phyloP scores from a whole-genome alignment of 2,113 vertebrate species.

The Pseudorasbora parva region DNA sequence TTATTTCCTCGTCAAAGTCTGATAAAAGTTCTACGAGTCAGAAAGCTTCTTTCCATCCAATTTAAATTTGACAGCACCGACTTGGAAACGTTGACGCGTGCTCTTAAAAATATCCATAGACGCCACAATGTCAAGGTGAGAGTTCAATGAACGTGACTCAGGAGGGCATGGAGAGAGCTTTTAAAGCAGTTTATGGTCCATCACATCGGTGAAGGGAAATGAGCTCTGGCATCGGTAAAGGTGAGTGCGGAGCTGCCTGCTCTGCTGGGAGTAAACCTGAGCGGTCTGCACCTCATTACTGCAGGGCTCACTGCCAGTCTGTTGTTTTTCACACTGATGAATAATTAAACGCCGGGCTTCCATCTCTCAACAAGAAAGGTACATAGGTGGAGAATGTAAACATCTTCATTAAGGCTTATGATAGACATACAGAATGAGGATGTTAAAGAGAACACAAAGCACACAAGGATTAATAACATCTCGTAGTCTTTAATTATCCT shows the following conservation, averaged over 20 bases:
- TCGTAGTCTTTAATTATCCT: conserved; percentile 71
- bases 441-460: conserved; percentile 35
- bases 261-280: conserved; percentile 5
- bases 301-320: conserved; percentile 2
- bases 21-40: background rate
- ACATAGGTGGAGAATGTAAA: background rate
- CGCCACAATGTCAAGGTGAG: background rate
- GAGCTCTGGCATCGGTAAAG: conserved; percentile 20
- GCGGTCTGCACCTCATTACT: conserved; percentile 21
- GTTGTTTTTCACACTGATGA: conserved; percentile 26
- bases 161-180: background rate
- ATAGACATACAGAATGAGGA: background rate
- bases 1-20: background rate
- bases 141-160: background rate
- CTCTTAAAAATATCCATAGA: background rate
- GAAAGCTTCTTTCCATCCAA: background rate
- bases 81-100: background rate
- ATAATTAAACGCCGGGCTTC: background rate
- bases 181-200: conserved; percentile 34
- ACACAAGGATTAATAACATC: conserved; percentile 60
- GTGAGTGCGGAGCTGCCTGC: background rate
- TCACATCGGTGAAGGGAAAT: conserved; percentile 28
- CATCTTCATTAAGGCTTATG: background rate
- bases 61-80: background rate
- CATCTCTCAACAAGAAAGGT: background rate